Evolutionary conservation across 2,888 invertebrate genomes (phyloP).

Genomic region (Thymelicus sylvestris): DNA sequence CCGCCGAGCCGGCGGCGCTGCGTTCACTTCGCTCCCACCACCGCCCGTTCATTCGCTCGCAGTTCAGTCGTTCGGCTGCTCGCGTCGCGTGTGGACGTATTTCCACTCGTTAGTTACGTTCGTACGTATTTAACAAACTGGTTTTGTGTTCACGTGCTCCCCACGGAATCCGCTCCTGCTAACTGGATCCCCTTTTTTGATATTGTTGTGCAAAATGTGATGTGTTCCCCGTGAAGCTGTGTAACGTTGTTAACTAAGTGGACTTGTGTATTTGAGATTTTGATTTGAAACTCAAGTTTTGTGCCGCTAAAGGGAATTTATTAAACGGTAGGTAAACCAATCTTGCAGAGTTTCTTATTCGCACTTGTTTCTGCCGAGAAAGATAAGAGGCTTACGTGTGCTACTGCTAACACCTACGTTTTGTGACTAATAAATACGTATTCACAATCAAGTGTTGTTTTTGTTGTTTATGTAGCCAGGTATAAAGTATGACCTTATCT

Average conservation of each 20-base stretch:
- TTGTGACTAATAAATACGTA: constrained; percentile 25
- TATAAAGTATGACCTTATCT: constrained; percentile 21
- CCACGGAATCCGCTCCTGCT: constrained; percentile 52
- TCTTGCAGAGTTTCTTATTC: constrained; percentile 15
- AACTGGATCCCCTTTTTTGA: constrained; percentile 66
- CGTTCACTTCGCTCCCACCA: constrained; percentile 57
- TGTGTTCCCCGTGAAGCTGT: constrained; percentile 75
- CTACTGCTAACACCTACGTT: constrained; percentile 24
- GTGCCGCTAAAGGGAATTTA: constrained; percentile 43
- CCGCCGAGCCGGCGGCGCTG: constrained; percentile 6
- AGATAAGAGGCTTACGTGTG: constrained; percentile 37
- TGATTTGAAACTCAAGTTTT: constrained; percentile 64
- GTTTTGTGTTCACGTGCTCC: constrained; percentile 60
- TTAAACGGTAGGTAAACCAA: constrained; percentile 35
- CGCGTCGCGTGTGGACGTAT: constrained; percentile 45
- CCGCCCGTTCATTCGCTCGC: constrained; percentile 59
- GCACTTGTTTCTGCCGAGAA: constrained; percentile 37
- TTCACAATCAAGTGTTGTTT: constrained; percentile 25
- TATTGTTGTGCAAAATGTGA: constrained; percentile 81
- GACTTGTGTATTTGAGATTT: constrained; percentile 62
- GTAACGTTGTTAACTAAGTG: constrained; percentile 72
- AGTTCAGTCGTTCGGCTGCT: constrained; percentile 71
- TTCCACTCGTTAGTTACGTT: constrained; percentile 42
- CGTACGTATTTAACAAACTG: constrained; percentile 69
- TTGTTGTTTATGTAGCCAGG: constrained; percentile 19